phyloP scores from a whole-genome alignment of 2,888 invertebrate genomes.

The Glaucopsyche alexis region DNA sequence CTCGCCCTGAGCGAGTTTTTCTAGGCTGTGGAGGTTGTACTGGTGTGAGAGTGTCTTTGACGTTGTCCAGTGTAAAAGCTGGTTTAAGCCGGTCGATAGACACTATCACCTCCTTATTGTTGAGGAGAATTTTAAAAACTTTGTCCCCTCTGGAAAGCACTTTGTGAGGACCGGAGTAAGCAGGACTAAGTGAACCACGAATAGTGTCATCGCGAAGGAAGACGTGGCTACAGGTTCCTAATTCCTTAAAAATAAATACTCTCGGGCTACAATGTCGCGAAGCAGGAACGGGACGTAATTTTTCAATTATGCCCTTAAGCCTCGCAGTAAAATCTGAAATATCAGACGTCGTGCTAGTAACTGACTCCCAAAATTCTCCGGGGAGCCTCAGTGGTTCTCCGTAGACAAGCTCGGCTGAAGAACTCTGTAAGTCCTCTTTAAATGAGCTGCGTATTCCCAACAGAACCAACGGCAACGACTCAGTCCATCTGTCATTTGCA shows the following conservation, averaged over 20 bases:
- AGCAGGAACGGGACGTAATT: conserved; percentile 29
- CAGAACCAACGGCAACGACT: conserved; percentile 34
- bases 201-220: conserved; percentile 19
- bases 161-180: not conserved
- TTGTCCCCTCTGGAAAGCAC: not conserved
- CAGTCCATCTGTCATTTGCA: conserved; percentile 35
- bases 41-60: not conserved
- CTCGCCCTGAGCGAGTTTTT: conserved; percentile 16
- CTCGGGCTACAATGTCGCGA: not conserved
- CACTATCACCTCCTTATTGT: conserved; percentile 33
- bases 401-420: not conserved
- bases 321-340: not conserved
- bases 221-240: not conserved
- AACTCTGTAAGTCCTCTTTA: not conserved
- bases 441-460: not conserved
- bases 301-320: too few species aligned
- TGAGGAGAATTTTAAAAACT: conserved; percentile 26
- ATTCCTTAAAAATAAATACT: not conserved
- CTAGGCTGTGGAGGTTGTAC: not conserved
- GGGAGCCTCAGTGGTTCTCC: not conserved
- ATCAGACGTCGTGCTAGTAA: not conserved
- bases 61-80: conserved; percentile 35
- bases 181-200: not conserved
- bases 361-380: not conserved
- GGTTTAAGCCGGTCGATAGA: conserved; percentile 42